Percentiles rank a stretch among this genome's conserved stretches.
phyloP scores from a whole-genome alignment of 2,888 invertebrate species.

The Salpingus planirostris region DNA sequence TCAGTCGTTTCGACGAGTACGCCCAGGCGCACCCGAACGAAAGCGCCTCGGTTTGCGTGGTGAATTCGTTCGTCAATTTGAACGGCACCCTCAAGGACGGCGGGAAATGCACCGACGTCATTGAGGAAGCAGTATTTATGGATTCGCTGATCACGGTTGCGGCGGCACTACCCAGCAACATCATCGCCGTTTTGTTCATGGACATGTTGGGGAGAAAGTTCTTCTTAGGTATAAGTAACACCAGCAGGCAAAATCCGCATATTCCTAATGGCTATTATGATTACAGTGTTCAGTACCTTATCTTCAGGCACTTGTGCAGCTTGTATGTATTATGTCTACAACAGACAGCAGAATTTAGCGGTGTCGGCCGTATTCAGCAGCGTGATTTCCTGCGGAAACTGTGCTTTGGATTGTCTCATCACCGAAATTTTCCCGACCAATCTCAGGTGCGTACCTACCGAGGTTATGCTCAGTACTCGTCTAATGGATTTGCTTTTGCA shows the following conservation, averaged over 20 bases:
- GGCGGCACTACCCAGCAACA: conserved; percentile 76
- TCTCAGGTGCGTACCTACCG: conserved; percentile 63
- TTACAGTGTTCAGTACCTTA: conserved; percentile 74
- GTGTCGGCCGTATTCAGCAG: conserved; percentile 81
- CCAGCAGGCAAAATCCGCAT: too few species aligned
- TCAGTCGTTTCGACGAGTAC: conserved; percentile 81
- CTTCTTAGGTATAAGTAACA: conserved; percentile 66
- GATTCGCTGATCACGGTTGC: conserved; percentile 82
- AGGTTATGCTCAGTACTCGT: not conserved
- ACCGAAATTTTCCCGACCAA: conserved; percentile 91
- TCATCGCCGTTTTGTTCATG: conserved; percentile 73
- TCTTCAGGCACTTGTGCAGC: conserved; percentile 77
- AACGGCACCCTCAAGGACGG: conserved; percentile 53
- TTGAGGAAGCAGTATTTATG: conserved; percentile 71
- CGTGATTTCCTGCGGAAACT: conserved; percentile 82
- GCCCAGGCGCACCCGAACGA: conserved; percentile 56
- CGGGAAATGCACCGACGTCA: conserved; percentile 58
- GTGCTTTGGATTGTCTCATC: conserved; percentile 83
- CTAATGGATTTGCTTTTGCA: conserved; percentile 35
- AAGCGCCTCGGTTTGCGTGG: conserved; percentile 60
- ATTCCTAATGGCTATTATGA: conserved; percentile 4
- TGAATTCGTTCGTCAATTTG: conserved; percentile 61
- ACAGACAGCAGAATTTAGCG: conserved; percentile 71
- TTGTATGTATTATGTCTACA: conserved; percentile 76
- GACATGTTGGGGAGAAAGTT: conserved; percentile 79